These are phyloP conservation scores for Heteromyza rotundicornis DNA, from an alignment of 2,888 invertebrate species.

Conservation along the genomic window DNA sequence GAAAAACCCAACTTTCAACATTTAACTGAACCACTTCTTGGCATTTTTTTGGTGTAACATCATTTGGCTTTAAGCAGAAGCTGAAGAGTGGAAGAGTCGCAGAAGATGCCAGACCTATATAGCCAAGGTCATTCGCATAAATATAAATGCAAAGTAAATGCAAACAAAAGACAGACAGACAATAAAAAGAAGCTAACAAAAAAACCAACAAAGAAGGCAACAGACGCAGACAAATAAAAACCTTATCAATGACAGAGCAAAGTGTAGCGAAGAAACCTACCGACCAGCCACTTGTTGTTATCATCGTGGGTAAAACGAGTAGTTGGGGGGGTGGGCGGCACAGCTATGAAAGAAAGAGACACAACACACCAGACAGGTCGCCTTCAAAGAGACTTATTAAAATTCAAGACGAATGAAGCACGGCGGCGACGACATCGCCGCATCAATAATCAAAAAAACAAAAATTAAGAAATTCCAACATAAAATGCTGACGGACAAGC, in stretches of 20 bases:
- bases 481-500: conserved; percentile 1
- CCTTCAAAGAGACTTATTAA: conserved; percentile 26
- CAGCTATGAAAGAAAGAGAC: too few species aligned
- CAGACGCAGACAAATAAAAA: background rate
- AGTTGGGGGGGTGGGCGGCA: background rate
- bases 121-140: conserved; percentile 26
- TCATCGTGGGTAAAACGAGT: background rate
- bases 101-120: conserved; percentile 3
- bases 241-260: background rate
- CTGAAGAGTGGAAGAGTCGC: background rate
- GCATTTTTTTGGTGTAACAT: background rate
- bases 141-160: background rate
- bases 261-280: background rate
- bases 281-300: background rate
- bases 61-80: background rate
- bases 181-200: background rate
- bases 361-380: conserved; percentile 5
- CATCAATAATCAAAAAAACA: background rate
- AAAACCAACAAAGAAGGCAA: conserved; percentile 8
- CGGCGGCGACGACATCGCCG: background rate
- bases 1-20: too few species aligned
- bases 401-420: conserved; percentile 25
- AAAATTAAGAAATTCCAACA: too few species aligned
- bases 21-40: too few species aligned
- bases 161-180: conserved; percentile 9